Conservation (phyloP, 2,113 vertebrate species). For the Hippocampus zosterae region DNA sequence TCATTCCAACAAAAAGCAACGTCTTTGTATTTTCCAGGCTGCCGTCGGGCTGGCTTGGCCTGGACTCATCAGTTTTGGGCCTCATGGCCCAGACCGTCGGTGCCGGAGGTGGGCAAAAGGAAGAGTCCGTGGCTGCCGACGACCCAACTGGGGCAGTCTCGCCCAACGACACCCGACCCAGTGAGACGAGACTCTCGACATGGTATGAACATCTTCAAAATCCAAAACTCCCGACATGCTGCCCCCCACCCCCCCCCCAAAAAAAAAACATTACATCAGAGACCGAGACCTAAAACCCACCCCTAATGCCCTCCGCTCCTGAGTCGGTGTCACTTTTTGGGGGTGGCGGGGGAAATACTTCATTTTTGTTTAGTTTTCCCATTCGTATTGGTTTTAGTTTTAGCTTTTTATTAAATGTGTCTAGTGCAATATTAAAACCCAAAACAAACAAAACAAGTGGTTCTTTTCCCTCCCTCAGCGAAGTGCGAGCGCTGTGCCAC, state of each 20-base stretch:
- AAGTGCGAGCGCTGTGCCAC: slow-evolving; percentile 87
- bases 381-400: too few species aligned
- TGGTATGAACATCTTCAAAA: slow-evolving; percentile 40
- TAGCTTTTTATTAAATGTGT: too few species aligned
- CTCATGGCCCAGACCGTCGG: slow-evolving; percentile 83
- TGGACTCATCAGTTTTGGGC: slow-evolving; percentile 85
- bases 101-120: slow-evolving; percentile 73
- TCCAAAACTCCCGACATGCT: too few species aligned
- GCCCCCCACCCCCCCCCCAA: too few species aligned
- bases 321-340: too few species aligned
- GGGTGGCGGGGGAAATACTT: too few species aligned
- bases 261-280: too few species aligned
- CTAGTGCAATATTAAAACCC: too few species aligned
- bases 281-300: too few species aligned
- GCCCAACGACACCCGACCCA: background rate
- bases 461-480: slow-evolving; percentile 61
- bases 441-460: background rate
- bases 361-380: too few species aligned
- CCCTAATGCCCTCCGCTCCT: too few species aligned
- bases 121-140: slow-evolving; percentile 24
- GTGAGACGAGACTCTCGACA: slow-evolving; percentile 32
- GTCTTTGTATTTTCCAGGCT: slow-evolving; percentile 64
- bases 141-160: slow-evolving; percentile 2
- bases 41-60: slow-evolving; percentile 88
- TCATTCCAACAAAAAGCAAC: background rate